Evolutionary conservation across 2,797 vertebrate species (phyloP).

Genomic region (Urocyon cinereoargenteus): DNA sequence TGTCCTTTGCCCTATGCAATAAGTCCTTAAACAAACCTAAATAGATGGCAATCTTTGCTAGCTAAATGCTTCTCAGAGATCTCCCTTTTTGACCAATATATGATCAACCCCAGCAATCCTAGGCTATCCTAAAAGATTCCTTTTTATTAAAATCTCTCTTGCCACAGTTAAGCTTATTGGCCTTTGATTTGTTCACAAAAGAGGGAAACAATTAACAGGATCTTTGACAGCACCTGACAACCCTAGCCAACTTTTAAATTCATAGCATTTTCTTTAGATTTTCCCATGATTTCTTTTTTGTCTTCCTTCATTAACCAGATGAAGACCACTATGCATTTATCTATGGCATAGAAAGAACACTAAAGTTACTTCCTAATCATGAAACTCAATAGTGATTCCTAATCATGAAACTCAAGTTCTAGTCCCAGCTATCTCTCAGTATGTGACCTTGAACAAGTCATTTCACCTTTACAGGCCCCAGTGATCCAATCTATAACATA

Average conservation of each 20-base stretch:
- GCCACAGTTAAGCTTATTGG: not conserved
- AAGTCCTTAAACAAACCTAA: not conserved
- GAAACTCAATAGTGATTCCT: conserved; percentile 7
- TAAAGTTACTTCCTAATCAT: not conserved
- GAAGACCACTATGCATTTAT: conserved; percentile 3
- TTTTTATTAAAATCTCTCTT: not conserved
- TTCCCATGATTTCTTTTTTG: not conserved
- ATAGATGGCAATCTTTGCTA: not conserved
- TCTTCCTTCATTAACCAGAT: not conserved
- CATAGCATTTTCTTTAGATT: conserved; percentile 14
- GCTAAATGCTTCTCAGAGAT: not conserved
- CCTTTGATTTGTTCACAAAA: conserved; percentile 16
- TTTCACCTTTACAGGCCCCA: not conserved
- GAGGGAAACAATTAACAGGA: not conserved
- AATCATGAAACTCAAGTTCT: conserved; percentile 42
- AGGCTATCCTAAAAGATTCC: conserved; percentile 10
- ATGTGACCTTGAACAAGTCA: not conserved
- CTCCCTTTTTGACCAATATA: not conserved
- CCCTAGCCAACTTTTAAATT: conserved; percentile 7
- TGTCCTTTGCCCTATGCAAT: not conserved
- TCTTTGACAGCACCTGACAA: not conserved
- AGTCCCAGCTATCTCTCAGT: not conserved
- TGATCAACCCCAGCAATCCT: not conserved
- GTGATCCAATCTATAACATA: not conserved
- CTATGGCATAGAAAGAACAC: not conserved